A percentile compares a stretch with the other conserved stretches of the same genome.
These are phyloP conservation scores for Fistularia commersonii DNA, from an alignment of 2,797 vertebrate species.

Conservation along the genomic window DNA sequence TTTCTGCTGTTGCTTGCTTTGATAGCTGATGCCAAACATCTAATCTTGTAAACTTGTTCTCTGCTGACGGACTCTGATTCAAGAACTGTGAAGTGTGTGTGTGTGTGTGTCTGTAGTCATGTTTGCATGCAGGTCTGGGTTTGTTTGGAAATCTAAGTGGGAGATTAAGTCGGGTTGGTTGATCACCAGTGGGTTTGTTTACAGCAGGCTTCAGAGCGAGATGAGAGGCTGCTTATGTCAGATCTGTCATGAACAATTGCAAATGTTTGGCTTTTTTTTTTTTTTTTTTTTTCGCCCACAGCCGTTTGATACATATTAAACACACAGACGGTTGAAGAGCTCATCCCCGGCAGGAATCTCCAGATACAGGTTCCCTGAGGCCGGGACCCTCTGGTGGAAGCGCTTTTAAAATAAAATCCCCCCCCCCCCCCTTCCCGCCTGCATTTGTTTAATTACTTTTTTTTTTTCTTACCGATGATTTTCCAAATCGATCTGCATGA, in stretches of 20 bases:
- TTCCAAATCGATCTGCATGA: too few species aligned
- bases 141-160: constrained; percentile 67
- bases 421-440: too few species aligned
- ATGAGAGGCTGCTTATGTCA: constrained; percentile 73
- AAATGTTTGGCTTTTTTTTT: constrained; percentile 51
- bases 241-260: constrained; percentile 72
- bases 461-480: too few species aligned
- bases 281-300: too few species aligned
- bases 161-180: constrained; percentile 74
- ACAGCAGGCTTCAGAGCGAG: constrained; percentile 57
- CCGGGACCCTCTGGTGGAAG: too few species aligned
- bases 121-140: constrained; percentile 14
- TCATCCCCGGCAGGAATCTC: too few species aligned
- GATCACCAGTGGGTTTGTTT: constrained; percentile 74
- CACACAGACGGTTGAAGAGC: too few species aligned
- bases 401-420: too few species aligned
- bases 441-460: too few species aligned
- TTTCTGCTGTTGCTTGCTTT: constrained; percentile 81
- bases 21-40: constrained; percentile 90
- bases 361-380: too few species aligned
- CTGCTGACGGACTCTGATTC: constrained; percentile 48
- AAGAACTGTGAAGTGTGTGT: constrained; percentile 44
- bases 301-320: too few species aligned
- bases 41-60: constrained; percentile 85
- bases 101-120: constrained; percentile 5